phyloP scores from a whole-genome alignment of 2,888 invertebrate species.

The Tenthredo distinguenda region DNA sequence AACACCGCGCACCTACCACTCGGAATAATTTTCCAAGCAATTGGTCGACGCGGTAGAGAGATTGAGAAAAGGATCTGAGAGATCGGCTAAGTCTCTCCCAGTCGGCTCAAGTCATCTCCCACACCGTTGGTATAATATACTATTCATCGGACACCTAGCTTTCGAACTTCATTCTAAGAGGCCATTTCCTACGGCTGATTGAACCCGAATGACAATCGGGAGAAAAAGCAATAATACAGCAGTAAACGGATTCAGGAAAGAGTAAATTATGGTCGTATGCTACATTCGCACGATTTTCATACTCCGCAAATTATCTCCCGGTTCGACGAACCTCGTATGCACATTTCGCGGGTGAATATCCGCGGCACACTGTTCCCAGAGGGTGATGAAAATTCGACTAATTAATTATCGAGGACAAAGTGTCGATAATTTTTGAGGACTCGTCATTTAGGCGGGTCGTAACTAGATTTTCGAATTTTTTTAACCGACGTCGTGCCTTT shows the following conservation, averaged over 20 bases:
- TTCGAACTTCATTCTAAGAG: neutral
- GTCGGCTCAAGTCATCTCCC: neutral
- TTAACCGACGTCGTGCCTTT: neutral
- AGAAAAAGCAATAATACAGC: neutral
- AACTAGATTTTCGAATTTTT: neutral
- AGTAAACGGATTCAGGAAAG: neutral
- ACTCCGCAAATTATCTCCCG: neutral
- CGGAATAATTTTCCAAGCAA: conserved; percentile 52
- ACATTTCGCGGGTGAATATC: neutral
- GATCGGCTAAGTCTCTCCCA: neutral
- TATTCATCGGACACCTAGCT: conserved; percentile 17
- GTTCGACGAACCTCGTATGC: neutral
- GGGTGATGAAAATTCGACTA: neutral
- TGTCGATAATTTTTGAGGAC: neutral
- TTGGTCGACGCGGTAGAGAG: conserved; percentile 24
- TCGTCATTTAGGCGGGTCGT: neutral
- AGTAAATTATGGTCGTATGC: neutral
- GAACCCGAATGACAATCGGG: neutral
- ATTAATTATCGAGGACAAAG: neutral
- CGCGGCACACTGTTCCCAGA: neutral
- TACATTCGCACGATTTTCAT: neutral
- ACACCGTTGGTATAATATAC: conserved; percentile 5
- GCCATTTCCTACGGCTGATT: conserved; percentile 6
- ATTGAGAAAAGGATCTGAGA: conserved; percentile 36
- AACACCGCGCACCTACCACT: conserved; percentile 17